These are phyloP conservation scores for Delia radicum DNA, from an alignment of 1,140 invertebrate genomes.

Conservation along the genomic window DNA sequence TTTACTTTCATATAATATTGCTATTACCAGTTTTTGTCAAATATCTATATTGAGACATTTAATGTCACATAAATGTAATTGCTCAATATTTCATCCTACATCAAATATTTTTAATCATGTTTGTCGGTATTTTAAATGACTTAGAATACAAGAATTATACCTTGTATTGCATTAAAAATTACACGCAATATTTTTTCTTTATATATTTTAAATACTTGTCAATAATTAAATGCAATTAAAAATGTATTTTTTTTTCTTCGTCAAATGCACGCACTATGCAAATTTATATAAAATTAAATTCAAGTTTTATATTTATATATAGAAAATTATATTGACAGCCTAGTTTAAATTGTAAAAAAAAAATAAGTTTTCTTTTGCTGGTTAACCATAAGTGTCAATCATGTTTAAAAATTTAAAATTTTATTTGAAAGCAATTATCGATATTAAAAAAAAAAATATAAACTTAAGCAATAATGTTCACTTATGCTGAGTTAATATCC, in stretches of 20 bases:
- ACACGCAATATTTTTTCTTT: neutral
- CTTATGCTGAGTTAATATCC: too few relatives aligned
- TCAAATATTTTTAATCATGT: neutral
- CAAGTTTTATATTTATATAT: neutral
- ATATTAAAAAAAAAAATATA: too few relatives aligned
- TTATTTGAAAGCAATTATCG: slow-evolving; percentile 22
- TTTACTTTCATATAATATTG: too few relatives aligned
- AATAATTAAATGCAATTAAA: slow-evolving; percentile 20
- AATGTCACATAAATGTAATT: neutral
- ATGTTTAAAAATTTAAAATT: slow-evolving; percentile 15
- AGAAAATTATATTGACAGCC: neutral
- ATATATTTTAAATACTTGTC: neutral
- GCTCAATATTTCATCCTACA: neutral
- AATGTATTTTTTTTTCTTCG: neutral
- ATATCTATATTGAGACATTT: neutral
- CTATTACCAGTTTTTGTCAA: too few relatives aligned
- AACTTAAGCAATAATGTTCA: too few relatives aligned
- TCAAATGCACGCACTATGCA: neutral
- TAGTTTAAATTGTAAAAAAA: neutral
- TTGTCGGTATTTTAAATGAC: neutral
- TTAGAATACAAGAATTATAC: neutral
- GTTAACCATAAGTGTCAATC: slow-evolving; percentile 18
- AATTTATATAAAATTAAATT: neutral
- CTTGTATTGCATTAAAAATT: neutral
- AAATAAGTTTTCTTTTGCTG: slow-evolving; percentile 3